A percentile compares a stretch with the other conserved stretches of the same genome.
Conservation (phyloP, 2,888 invertebrate species). For the Orthosia incerta region DNA sequence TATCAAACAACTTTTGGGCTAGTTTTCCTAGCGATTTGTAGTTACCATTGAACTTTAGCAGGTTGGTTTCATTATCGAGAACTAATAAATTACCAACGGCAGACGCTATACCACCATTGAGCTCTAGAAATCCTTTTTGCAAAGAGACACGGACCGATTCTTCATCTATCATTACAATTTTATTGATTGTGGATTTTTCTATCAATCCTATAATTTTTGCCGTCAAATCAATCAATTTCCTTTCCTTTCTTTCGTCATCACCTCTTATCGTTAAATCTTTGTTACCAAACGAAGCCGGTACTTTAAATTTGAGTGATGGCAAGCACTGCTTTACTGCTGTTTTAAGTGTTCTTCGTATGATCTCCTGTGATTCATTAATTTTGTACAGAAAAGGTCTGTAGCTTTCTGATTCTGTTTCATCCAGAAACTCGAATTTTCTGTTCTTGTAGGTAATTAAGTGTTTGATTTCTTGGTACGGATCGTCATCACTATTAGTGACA, state of each 20-base stretch:
- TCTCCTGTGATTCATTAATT: constrained; percentile 7
- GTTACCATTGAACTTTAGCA: constrained; percentile 34
- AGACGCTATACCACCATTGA: constrained; percentile 35
- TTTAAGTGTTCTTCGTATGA: constrained; percentile 25
- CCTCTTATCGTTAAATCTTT: constrained; percentile 41
- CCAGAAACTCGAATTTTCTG: constrained; percentile 22
- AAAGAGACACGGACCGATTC: constrained; percentile 9
- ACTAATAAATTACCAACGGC: constrained; percentile 45
- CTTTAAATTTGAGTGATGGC: constrained; percentile 26
- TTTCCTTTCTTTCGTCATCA: constrained; percentile 14
- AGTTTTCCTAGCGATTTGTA: constrained; percentile 6
- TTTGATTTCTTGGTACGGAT: neutral
- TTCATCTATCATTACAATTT: constrained; percentile 23
- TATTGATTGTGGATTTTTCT: neutral
- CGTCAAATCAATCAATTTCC: constrained; percentile 21
- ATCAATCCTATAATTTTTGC: constrained; percentile 10
- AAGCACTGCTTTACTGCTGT: constrained; percentile 17
- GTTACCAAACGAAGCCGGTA: constrained; percentile 51
- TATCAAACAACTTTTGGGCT: constrained; percentile 19
- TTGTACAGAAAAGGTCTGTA: constrained; percentile 12
- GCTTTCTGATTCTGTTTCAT: constrained; percentile 3
- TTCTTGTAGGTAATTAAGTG: constrained; percentile 19
- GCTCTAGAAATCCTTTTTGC: constrained; percentile 15
- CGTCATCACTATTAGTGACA: neutral
- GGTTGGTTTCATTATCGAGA: constrained; percentile 1